Conservation (phyloP, 2,113 vertebrate species). For the Anser brachyrhynchus region DNA sequence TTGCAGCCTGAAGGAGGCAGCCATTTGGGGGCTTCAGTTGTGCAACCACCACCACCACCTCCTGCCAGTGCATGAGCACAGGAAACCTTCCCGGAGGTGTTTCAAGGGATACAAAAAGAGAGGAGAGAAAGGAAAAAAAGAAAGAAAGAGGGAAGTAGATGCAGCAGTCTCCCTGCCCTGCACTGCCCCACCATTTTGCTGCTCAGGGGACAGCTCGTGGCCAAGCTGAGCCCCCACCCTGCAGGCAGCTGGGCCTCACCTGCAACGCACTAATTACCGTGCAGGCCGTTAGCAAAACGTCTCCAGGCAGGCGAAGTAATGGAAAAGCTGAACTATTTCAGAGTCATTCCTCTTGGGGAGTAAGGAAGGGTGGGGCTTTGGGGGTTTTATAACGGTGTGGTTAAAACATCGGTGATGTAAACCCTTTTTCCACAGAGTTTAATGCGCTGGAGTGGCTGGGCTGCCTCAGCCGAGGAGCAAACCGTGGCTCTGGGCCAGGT, state of each 20-base stretch:
- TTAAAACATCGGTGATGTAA: conserved; percentile 26
- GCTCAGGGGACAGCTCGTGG: background rate
- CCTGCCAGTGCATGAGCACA: background rate
- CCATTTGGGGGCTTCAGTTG: background rate
- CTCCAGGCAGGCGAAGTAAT: background rate
- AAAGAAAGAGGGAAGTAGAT: background rate
- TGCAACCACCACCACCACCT: background rate
- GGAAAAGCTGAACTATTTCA: conserved; percentile 49
- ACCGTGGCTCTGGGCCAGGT: background rate
- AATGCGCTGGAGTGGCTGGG: background rate
- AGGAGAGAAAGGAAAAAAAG: background rate
- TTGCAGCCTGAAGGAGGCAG: background rate
- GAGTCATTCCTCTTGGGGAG: conserved; percentile 35
- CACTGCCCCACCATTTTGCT: background rate
- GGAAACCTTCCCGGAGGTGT: background rate
- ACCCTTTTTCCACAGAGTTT: conserved; percentile 31
- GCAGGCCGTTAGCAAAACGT: background rate
- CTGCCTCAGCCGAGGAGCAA: background rate
- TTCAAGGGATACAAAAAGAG: background rate
- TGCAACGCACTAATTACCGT: background rate
- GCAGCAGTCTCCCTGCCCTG: background rate
- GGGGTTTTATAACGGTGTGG: background rate
- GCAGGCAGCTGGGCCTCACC: conserved; percentile 35
- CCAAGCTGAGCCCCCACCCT: background rate
- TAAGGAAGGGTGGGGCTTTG: background rate